Base-by-base conservation (phyloP, 2,888 invertebrate species). In the Epiblema foenella region DNA sequence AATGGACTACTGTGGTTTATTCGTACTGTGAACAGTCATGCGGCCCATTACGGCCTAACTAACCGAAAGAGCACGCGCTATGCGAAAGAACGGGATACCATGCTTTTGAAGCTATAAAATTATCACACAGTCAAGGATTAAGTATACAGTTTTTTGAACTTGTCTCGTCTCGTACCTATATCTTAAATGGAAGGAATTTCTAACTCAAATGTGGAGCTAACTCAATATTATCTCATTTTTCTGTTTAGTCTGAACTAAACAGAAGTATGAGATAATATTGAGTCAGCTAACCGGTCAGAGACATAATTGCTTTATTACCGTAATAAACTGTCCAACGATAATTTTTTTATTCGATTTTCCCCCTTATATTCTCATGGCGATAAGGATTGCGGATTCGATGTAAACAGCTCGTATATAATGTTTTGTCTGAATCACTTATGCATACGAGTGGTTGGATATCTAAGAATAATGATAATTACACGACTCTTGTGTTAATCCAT, bases 211-310 rank as follows among this genome's bases (percentile, higher is more conserved):
- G 37, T 37, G n/a, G 3, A 52, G 24, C 42, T 49, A 37, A 70
- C 29, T 37, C 49, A 52, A 37, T 60, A 66, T 70, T 66, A 60
- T 60, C 66, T 56, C 60, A 58, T 58, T 17, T 46, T 39, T 59
- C 18, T 66, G 60, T 70, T 66, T 70, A 60, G 52, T 60, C n/a
- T n/a, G n/a, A n/a, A n/a, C n/a, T n/a, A n/a, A n/a, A n/a, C n/a
- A n/a, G n/a, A n/a, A n/a, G n/a, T n/a, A n/a, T n/a, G n/a, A n/a
- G n/a, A n/a, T n/a, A n/a, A n/a, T n/a, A n/a, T n/a, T n/a, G n/a
- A n/a, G n/a, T n/a, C n/a, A n/a, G n/a, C n/a, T n/a, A 60, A 70
- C 70, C 70, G 66, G 66, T 66, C 54, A 7, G 18, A 62, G 18
- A 62, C 12, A 56, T 68, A 64, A 64, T 59, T 58, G 64, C 42